Percentiles rank a stretch among this genome's conserved stretches.
Conservation (phyloP, 37 sponge, comb jelly and placozoan genomes). For the Eunapius fragilis region DNA sequence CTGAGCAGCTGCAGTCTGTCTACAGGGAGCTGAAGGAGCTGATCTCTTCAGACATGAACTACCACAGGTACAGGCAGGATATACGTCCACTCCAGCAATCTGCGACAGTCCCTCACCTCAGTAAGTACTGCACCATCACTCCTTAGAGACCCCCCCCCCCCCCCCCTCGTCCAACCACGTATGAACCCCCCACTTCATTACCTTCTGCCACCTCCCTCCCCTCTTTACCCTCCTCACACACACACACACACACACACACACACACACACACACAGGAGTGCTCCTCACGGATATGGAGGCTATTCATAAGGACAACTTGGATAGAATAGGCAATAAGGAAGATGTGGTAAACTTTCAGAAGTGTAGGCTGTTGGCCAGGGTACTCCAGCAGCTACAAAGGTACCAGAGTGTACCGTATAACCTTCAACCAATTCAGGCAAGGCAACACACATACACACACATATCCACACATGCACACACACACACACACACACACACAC, state of each 20-base stretch:
- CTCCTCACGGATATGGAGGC: constrained; percentile 32
- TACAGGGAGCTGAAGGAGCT: constrained; percentile 47
- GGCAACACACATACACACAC: constrained; percentile 42
- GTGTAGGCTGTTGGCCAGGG: constrained; percentile 38
- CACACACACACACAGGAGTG: constrained; percentile 22
- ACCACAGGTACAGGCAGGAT: constrained; percentile 52
- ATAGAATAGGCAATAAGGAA: background rate
- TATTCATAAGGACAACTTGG: constrained; percentile 31
- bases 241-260: background rate
- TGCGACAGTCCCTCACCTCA: constrained; percentile 57
- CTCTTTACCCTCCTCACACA: background rate
- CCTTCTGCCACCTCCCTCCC: no score
- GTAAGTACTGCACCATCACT: constrained; percentile 37
- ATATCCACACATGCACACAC: constrained; percentile 20
- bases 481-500: constrained; percentile 40
- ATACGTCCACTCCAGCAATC: constrained; percentile 32
- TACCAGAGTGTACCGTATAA: constrained; percentile 56
- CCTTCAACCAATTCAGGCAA: constrained; percentile 43
- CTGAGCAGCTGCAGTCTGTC: constrained; percentile 14
- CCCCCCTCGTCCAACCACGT: no score
- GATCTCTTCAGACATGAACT: constrained; percentile 42
- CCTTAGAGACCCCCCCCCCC: background rate
- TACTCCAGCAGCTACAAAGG: constrained; percentile 23
- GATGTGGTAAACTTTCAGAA: constrained; percentile 66
- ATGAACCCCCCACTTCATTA: no score